Conservation (phyloP, 1,140 invertebrate genomes). For the Aphaenogaster rudis region DNA sequence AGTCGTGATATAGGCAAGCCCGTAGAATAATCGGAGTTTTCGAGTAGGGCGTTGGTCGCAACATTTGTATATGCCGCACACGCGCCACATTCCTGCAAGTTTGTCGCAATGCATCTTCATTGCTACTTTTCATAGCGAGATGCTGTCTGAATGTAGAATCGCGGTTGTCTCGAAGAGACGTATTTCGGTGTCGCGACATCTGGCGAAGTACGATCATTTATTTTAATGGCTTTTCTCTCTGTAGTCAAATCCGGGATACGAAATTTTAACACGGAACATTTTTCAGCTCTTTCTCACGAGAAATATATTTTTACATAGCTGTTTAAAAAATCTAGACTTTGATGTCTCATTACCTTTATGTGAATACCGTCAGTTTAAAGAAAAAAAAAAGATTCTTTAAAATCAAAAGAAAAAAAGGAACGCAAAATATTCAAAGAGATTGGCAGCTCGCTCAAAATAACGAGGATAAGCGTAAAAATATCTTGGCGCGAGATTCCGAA, state of each 20-base stretch:
- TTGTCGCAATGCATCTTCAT: conserved; percentile 56
- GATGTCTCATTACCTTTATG: neutral
- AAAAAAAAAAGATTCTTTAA: neutral
- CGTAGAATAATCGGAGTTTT: conserved; percentile 25
- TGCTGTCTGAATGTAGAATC: conserved; percentile 58
- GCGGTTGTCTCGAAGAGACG: conserved; percentile 26
- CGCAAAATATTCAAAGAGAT: neutral
- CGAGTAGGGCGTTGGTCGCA: conserved; percentile 21
- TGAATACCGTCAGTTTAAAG: neutral
- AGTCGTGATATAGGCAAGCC: neutral
- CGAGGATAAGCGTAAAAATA: neutral
- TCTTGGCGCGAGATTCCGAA: neutral
- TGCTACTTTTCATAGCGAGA: conserved; percentile 52
- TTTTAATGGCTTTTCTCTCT: conserved; percentile 37
- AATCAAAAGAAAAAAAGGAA: neutral
- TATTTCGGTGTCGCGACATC: conserved; percentile 47
- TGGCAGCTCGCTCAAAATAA: neutral
- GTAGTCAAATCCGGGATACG: conserved; percentile 24
- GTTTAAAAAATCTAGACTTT: neutral
- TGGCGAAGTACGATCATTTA: conserved; percentile 42
- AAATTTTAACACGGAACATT: conserved; percentile 36
- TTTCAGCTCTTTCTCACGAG: neutral
- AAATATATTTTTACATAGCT: neutral
- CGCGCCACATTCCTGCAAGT: conserved; percentile 51
- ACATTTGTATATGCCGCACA: conserved; percentile 45